These are phyloP conservation scores for Hymenochirus boettgeri DNA, from an alignment of 2,113 vertebrate species.

Conservation along the genomic window DNA sequence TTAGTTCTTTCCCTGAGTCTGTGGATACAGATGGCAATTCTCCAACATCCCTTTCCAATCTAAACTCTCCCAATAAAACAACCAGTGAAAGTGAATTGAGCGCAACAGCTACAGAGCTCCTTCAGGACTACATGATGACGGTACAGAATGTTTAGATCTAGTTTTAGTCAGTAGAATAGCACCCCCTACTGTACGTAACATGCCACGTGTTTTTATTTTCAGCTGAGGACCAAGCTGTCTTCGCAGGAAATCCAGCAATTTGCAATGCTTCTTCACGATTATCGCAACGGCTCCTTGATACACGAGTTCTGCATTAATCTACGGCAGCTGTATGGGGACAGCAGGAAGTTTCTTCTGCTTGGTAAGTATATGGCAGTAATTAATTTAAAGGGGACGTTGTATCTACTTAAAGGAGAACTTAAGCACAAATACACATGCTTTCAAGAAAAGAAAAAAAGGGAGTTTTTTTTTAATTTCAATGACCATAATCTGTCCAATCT, in stretches of 20 bases:
- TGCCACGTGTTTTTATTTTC: not conserved
- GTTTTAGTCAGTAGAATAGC: not conserved
- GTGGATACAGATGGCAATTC: conserved; percentile 68
- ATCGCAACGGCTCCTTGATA: conserved; percentile 87
- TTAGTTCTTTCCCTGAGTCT: conserved; percentile 77
- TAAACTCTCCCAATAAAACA: conserved; percentile 68
- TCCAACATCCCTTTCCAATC: conserved; percentile 62
- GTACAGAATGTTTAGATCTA: conserved; percentile 54
- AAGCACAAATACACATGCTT: too few species aligned
- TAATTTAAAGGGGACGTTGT: too few species aligned
- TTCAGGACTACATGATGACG: conserved; percentile 98
- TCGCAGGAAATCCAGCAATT: conserved; percentile 98
- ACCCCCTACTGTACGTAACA: not conserved
- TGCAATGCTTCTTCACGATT: conserved; percentile 85
- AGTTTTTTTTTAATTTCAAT: too few species aligned
- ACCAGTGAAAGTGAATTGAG: conserved; percentile 92
- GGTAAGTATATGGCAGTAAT: too few species aligned
- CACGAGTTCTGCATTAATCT: conserved; percentile 97
- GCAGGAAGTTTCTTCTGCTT: conserved; percentile 90
- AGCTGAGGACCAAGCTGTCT: conserved; percentile 90
- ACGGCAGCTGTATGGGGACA: conserved; percentile 93
- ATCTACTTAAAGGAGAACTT: too few species aligned
- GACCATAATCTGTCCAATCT: too few species aligned
- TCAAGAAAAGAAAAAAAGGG: too few species aligned
- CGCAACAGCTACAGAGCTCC: conserved; percentile 84